Evolutionary conservation across 2,113 vertebrate genomes (phyloP).

Genomic region (Chloebia gouldiae): DNA sequence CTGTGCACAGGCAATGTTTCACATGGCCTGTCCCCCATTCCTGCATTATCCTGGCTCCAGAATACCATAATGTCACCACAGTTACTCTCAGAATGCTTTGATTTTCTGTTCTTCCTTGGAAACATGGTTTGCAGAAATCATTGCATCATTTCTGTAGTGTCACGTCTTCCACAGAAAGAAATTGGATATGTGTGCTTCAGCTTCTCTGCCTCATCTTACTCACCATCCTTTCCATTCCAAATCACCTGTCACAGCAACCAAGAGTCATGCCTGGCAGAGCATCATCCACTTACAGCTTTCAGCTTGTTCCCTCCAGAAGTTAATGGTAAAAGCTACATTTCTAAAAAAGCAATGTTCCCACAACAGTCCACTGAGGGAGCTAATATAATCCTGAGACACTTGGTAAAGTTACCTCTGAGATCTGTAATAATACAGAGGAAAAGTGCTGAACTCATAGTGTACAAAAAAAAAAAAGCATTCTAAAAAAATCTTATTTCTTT

Average conservation of each 20-base stretch:
- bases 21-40: background rate
- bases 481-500: background rate
- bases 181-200: background rate
- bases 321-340: conserved; percentile 51
- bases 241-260: conserved; percentile 29
- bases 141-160: background rate
- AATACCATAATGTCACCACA: background rate
- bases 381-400: conserved; percentile 55
- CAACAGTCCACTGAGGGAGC: conserved; percentile 37
- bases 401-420: conserved; percentile 48
- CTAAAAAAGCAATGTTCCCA: conserved; percentile 58
- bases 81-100: background rate
- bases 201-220: conserved; percentile 9
- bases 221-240: background rate
- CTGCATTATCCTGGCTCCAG: background rate
- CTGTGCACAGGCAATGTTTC: background rate
- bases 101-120: background rate
- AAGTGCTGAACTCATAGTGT: background rate
- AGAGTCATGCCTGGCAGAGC: conserved; percentile 46
- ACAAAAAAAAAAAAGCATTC: background rate
- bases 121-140: background rate
- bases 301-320: conserved; percentile 23
- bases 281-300: conserved; percentile 49
- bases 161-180: background rate
- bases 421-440: background rate